Conservation (phyloP, 1,140 invertebrate genomes). For the Sycobia sp. region DNA sequence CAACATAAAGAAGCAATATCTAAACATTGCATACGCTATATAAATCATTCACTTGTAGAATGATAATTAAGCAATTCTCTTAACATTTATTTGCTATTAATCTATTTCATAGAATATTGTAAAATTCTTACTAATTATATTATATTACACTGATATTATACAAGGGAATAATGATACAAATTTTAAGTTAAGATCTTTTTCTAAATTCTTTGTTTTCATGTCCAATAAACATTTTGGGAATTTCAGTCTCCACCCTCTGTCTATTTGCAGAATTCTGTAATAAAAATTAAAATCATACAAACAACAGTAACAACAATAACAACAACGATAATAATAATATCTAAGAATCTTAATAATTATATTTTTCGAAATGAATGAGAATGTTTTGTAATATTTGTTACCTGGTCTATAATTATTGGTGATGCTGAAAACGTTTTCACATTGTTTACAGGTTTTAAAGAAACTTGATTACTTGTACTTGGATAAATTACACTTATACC, state of each 20-base stretch:
- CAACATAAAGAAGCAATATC: slow-evolving; percentile 1
- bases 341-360: neutral
- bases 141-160: slow-evolving; percentile 34
- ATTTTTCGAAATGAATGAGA: neutral
- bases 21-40: neutral
- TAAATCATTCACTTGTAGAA: slow-evolving; percentile 4
- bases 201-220: slow-evolving; percentile 16
- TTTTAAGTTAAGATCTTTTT: slow-evolving; percentile 19
- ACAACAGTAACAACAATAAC: neutral
- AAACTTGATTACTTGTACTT: slow-evolving; percentile 26
- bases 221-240: neutral
- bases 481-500: slow-evolving; percentile 21
- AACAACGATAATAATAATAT: neutral
- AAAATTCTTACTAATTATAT: slow-evolving; percentile 17
- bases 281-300: neutral
- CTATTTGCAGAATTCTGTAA: slow-evolving; percentile 12
- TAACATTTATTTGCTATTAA: slow-evolving; percentile 7
- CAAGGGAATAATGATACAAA: slow-evolving; percentile 13
- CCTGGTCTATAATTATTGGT: slow-evolving; percentile 11
- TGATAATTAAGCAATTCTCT: neutral
- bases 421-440: slow-evolving; percentile 6
- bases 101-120: neutral
- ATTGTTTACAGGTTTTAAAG: slow-evolving; percentile 7
- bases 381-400: neutral
- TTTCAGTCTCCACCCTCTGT: slow-evolving; percentile 23